phyloP scores from a whole-genome alignment of 2,797 vertebrate genomes.

The Coracias cyanogaster region DNA sequence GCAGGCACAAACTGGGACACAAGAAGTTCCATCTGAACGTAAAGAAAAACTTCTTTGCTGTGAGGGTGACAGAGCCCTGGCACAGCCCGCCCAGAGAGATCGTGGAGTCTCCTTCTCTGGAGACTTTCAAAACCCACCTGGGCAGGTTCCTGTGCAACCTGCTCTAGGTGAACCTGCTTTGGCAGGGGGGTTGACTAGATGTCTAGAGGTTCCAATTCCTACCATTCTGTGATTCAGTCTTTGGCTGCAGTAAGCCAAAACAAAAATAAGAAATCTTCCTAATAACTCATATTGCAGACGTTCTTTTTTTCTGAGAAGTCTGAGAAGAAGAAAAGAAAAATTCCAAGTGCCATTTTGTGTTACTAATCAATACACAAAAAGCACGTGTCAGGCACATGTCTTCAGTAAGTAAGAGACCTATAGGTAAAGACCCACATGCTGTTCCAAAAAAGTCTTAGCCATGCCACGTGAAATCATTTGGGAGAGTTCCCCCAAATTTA shows the following conservation, averaged over 20 bases:
- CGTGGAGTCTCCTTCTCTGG: background rate
- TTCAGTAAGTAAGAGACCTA: background rate
- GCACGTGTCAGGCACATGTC: background rate
- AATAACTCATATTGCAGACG: background rate
- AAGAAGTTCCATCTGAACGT: background rate
- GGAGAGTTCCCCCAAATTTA: background rate
- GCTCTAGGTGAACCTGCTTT: background rate
- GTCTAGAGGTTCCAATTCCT: background rate
- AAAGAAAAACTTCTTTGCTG: background rate
- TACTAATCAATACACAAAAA: background rate
- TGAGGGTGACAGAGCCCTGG: background rate
- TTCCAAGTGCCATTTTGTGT: background rate
- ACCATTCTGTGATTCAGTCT: background rate
- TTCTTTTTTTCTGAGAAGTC: background rate
- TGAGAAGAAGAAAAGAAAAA: background rate
- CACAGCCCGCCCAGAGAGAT: background rate
- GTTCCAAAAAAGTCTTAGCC: background rate
- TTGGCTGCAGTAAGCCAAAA: background rate
- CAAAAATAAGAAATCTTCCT: background rate
- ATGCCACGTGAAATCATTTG: accelerated
- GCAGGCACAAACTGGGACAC: background rate
- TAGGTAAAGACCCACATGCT: background rate
- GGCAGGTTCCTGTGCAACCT: background rate
- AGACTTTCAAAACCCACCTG: background rate
- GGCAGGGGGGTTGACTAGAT: background rate